Evolutionary conservation across 2,113 vertebrate genomes (phyloP).

Genomic region (Mola mola): DNA sequence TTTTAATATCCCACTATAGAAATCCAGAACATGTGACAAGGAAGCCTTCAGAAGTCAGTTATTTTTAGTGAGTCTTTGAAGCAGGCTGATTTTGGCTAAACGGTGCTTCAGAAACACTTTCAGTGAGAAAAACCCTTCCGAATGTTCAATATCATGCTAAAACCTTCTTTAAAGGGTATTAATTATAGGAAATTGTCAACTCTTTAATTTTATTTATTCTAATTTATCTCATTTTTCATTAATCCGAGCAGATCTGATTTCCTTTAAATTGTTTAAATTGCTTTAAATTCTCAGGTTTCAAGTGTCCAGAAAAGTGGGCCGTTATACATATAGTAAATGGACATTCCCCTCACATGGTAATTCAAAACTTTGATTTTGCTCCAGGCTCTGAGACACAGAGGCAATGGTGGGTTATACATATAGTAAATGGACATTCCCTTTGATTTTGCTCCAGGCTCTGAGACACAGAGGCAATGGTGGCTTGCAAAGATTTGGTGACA

Average conservation of each 20-base stretch:
- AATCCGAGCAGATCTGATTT: too few relatives aligned
- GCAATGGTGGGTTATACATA: too few relatives aligned
- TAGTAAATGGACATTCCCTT: too few relatives aligned
- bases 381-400: conserved; percentile 43
- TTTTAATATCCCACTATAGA: too few relatives aligned
- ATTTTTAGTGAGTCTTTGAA: conserved; percentile 21
- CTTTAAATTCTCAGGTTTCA: conserved; percentile 28
- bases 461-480: conserved; percentile 42
- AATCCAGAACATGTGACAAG: background rate
- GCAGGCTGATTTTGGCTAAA: background rate
- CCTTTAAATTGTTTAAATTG: conserved; percentile 29
- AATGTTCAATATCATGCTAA: background rate
- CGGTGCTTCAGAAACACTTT: background rate
- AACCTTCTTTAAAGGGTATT: too few relatives aligned
- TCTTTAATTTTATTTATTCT: too few relatives aligned
- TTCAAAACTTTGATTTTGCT: conserved; percentile 58
- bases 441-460: conserved; percentile 64
- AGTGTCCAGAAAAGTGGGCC: conserved; percentile 4
- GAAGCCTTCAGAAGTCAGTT: conserved; percentile 9
- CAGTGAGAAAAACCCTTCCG: background rate
- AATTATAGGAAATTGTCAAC: too few relatives aligned
- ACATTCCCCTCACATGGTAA: conserved; percentile 19
- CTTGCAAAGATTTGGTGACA: conserved; percentile 35
- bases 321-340: conserved; percentile 22
- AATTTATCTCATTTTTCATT: too few relatives aligned